Percentiles rank a stretch among this genome's conserved stretches.
phyloP scores from a whole-genome alignment of 2,888 invertebrate genomes.

The Caenorhabditis zanzibari region DNA sequence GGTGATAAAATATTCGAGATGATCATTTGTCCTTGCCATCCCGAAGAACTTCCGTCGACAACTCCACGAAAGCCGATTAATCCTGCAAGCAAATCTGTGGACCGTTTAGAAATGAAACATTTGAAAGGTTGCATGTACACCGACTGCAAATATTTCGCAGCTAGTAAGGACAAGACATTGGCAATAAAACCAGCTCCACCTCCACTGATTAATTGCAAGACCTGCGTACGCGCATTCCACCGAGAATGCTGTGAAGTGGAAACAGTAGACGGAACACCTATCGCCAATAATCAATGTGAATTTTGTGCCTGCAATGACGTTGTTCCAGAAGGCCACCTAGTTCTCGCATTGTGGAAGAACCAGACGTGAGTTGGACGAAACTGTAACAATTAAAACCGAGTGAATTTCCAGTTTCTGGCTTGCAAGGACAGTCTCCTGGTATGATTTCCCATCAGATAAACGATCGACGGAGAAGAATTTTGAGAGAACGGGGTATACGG shows the following conservation, averaged over 20 bases:
- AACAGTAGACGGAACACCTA: background rate
- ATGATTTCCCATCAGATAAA: conserved; percentile 1
- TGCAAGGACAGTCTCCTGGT: conserved; percentile 23
- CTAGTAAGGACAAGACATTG: background rate
- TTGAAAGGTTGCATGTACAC: too few species aligned
- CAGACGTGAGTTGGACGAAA: background rate
- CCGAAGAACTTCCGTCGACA: background rate
- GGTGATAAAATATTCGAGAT: background rate
- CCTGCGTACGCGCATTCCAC: conserved; percentile 40
- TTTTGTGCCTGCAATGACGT: background rate
- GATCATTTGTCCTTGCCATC: conserved; percentile 24
- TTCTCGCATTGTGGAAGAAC: conserved; percentile 7
- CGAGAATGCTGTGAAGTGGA: conserved; percentile 8
- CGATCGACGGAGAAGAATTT: conserved; percentile 1
- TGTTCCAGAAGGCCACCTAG: background rate
- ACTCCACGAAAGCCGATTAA: too few species aligned
- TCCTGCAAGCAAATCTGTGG: too few species aligned
- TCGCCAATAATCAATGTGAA: conserved; percentile 11
- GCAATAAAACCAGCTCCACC: background rate
- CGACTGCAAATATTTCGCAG: too few species aligned
- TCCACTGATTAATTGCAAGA: conserved; percentile 14
- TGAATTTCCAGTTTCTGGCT: conserved; percentile 14
- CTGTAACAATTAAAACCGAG: background rate
- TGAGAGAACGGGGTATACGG: conserved; percentile 26
- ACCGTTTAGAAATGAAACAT: too few species aligned